A percentile compares a stretch with the other conserved stretches of the same genome.
Evolutionary conservation across 1,140 invertebrate species (phyloP).

Genomic region (Nixonia krombeini): DNA sequence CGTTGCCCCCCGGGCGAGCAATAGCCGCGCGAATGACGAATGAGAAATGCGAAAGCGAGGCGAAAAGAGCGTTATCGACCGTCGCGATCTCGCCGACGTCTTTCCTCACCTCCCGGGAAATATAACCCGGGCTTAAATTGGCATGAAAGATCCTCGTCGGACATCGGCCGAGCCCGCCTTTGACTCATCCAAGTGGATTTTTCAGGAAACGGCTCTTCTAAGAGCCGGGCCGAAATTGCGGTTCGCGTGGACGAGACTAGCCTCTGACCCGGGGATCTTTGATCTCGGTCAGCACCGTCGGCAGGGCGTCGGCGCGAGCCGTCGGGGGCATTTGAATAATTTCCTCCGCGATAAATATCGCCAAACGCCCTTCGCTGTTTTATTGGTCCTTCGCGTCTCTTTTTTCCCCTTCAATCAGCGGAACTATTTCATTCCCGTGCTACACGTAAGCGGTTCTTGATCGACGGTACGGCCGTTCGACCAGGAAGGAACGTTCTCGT

Average conservation of each 20-base stretch:
- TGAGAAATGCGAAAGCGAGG: background rate
- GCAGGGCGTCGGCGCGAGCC: slow-evolving; percentile 34
- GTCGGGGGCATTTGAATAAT: slow-evolving; percentile 47
- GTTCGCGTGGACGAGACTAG: too few species aligned
- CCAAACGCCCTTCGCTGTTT: slow-evolving; percentile 2
- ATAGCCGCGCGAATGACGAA: slow-evolving; percentile 32
- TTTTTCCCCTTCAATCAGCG: slow-evolving; percentile 31
- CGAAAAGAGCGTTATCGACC: too few species aligned
- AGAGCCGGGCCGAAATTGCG: slow-evolving; percentile 39
- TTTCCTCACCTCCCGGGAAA: slow-evolving; percentile 16
- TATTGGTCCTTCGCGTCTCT: background rate
- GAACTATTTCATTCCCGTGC: slow-evolving; percentile 42
- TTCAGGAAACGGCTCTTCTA: slow-evolving; percentile 28
- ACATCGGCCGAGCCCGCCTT: slow-evolving; percentile 5
- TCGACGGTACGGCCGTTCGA: slow-evolving; percentile 17
- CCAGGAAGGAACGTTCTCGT: slow-evolving; percentile 12
- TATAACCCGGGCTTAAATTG: slow-evolving; percentile 33
- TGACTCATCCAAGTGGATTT: slow-evolving; percentile 27
- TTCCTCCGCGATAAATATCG: slow-evolving; percentile 40
- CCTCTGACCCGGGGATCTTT: slow-evolving; percentile 31
- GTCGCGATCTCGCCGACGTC: background rate
- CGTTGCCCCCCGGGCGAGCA: too few species aligned
- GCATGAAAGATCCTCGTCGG: slow-evolving; percentile 39
- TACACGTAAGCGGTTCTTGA: slow-evolving; percentile 22
- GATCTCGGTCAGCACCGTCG: too few species aligned